Conservation (phyloP, 2,888 invertebrate genomes). For the Elgonia sp. region DNA sequence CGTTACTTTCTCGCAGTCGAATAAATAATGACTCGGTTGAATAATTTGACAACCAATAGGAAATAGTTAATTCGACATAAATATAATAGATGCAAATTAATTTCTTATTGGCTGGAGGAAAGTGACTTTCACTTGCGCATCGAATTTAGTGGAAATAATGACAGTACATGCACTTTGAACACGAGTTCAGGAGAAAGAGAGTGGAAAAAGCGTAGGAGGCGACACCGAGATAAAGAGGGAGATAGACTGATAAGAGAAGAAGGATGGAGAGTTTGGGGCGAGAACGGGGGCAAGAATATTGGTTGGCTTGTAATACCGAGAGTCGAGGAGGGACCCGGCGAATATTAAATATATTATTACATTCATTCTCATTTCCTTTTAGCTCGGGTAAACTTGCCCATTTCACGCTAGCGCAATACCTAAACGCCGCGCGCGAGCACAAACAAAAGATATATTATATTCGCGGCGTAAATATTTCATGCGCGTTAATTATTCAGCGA, state of each 20-base stretch:
- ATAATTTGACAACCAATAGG: conserved; percentile 23
- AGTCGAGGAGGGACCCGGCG: conserved; percentile 84
- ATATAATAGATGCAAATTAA: conserved; percentile 54
- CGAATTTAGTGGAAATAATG: conserved; percentile 84
- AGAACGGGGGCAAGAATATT: conserved; percentile 84
- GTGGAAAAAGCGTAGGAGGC: conserved; percentile 56
- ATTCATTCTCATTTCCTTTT: conserved; percentile 86
- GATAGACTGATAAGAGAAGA: conserved; percentile 45
- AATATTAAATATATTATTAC: conserved; percentile 87
- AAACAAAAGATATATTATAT: conserved; percentile 74
- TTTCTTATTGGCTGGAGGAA: conserved; percentile 52
- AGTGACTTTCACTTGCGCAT: conserved; percentile 69
- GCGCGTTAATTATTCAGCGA: conserved; percentile 59
- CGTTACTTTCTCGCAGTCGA: neutral
- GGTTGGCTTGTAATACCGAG: conserved; percentile 86
- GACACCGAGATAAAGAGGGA: conserved; percentile 47
- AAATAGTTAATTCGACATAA: conserved; percentile 50
- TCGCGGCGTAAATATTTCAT: conserved; percentile 62
- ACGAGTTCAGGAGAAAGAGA: conserved; percentile 72
- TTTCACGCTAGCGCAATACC: conserved; percentile 78
- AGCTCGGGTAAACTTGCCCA: conserved; percentile 80
- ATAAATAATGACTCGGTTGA: conserved; percentile 28
- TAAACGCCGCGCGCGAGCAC: conserved; percentile 75
- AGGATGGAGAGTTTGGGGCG: conserved; percentile 49
- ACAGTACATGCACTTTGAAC: conserved; percentile 81